phyloP scores from a whole-genome alignment of 2,113 vertebrate genomes.

The Bubo blakistoni region DNA sequence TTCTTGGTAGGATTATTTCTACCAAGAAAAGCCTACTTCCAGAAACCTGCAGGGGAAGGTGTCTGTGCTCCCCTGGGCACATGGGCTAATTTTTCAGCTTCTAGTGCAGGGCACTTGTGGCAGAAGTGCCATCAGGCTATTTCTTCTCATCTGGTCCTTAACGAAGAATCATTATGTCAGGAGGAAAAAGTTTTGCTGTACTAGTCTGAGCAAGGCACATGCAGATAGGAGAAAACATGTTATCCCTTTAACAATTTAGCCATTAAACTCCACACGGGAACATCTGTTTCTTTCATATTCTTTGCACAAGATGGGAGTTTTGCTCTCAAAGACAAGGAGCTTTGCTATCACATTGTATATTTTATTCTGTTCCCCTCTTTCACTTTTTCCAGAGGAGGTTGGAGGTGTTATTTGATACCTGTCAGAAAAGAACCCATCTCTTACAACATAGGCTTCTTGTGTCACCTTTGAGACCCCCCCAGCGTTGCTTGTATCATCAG shows the following conservation, averaged over 20 bases:
- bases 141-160: background rate
- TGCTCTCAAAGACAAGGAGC: constrained; percentile 1
- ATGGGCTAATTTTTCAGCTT: background rate
- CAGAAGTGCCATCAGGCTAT: background rate
- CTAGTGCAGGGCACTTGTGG: background rate
- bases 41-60: background rate
- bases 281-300: constrained; percentile 40
- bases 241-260: background rate
- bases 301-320: background rate
- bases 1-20: background rate
- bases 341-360: constrained; percentile 37
- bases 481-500: background rate
- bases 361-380: background rate
- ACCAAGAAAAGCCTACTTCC: background rate
- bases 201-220: background rate
- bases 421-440: constrained; percentile 11
- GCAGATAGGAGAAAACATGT: background rate
- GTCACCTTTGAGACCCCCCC: background rate
- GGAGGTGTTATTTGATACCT: constrained; percentile 16
- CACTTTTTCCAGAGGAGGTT: background rate
- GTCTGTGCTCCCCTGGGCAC: background rate
- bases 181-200: background rate
- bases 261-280: background rate
- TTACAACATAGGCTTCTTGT: background rate
- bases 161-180: background rate